Percentiles rank a stretch among this genome's conserved stretches.
Conservation (phyloP, 2,113 vertebrate species). For the Oxyruncus cristatus region DNA sequence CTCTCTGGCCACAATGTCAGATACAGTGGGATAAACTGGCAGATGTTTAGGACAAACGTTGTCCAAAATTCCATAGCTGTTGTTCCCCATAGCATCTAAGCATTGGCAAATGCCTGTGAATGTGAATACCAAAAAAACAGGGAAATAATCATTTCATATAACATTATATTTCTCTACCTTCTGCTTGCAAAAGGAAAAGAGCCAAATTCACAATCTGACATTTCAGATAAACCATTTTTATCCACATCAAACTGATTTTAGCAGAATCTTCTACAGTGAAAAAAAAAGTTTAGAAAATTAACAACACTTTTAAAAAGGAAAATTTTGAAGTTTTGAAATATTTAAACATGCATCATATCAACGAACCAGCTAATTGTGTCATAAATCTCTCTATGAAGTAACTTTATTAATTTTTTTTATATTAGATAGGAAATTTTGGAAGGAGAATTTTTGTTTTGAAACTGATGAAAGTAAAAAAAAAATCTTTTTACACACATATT, state of each 20-base stretch:
- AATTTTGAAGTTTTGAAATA: not conserved
- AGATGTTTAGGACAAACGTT: not conserved
- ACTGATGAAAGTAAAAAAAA: not conserved
- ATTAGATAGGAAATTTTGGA: not conserved
- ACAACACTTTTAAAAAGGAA: not conserved
- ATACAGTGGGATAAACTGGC: not conserved
- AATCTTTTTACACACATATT: not conserved
- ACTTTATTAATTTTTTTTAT: not conserved
- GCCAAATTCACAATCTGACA: not conserved
- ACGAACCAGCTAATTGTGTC: not conserved
- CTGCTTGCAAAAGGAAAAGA: not conserved
- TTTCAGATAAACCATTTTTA: conserved; percentile 7
- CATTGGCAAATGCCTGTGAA: not conserved
- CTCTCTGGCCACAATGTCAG: not conserved
- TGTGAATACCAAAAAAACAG: not conserved
- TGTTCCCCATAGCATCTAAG: not conserved
- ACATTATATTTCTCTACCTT: not conserved
- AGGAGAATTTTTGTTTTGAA: not conserved
- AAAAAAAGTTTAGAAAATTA: not conserved
- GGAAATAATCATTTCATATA: not conserved
- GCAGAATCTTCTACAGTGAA: not conserved
- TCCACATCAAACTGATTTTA: not conserved
- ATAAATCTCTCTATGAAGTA: not conserved
- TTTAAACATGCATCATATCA: not conserved
- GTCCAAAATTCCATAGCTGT: not conserved